phyloP scores from a whole-genome alignment of 2,113 vertebrate species.

The Campylomormyrus tamandua region DNA sequence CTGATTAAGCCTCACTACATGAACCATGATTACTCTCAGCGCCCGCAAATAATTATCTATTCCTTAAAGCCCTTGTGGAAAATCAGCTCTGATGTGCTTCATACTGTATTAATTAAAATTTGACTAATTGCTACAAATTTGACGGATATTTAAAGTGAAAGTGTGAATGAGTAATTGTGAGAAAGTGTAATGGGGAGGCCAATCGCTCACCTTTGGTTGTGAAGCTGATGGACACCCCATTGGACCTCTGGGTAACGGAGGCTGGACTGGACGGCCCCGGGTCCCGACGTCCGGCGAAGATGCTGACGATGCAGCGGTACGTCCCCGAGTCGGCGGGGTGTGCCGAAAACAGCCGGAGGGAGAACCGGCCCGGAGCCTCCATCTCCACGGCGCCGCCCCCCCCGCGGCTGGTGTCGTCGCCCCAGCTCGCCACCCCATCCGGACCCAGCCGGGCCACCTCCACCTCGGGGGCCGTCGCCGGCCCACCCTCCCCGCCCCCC shows the following conservation, averaged over 20 bases:
- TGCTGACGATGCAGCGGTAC: constrained; percentile 71
- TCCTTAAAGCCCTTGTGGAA: background rate
- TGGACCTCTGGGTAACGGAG: constrained; percentile 64
- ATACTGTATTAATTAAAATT: background rate
- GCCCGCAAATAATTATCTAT: background rate
- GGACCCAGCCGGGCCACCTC: constrained; percentile 64
- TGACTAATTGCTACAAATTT: background rate
- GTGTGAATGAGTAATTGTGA: background rate
- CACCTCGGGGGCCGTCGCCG: constrained; percentile 34
- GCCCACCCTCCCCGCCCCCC: constrained; percentile 41
- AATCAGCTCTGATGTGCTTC: background rate
- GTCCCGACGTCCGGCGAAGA: constrained; percentile 57
- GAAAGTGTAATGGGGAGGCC: background rate
- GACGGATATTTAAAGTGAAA: background rate
- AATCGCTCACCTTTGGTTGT: constrained; percentile 67
- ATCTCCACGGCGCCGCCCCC: constrained; percentile 71
- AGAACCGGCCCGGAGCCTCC: constrained; percentile 59
- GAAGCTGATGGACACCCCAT: constrained; percentile 66
- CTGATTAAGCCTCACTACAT: background rate
- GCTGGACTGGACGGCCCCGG: constrained; percentile 54
- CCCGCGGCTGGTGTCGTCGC: constrained; percentile 56
- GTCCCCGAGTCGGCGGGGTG: constrained; percentile 64
- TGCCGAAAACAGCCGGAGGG: constrained; percentile 68
- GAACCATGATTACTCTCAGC: background rate
- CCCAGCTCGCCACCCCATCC: constrained; percentile 65